phyloP scores from a whole-genome alignment of 2,797 vertebrate genomes.

The Sebastes miniatus region DNA sequence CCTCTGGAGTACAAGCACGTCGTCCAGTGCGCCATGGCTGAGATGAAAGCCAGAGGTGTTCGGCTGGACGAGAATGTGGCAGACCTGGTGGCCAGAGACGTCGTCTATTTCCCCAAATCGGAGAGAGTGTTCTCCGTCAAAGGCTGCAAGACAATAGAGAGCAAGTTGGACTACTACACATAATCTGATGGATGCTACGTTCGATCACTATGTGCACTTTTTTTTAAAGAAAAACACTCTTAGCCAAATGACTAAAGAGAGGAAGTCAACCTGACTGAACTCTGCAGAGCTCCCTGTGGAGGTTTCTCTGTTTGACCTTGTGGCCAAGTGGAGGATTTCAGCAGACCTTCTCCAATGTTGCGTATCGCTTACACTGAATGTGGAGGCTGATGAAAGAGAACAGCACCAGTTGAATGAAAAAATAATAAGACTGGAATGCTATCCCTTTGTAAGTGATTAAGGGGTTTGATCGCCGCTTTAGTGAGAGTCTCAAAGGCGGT shows the following conservation, averaged over 20 bases:
- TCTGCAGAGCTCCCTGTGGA: not conserved
- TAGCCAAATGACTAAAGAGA: constrained; percentile 32
- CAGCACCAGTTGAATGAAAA: not conserved
- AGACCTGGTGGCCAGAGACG: constrained; percentile 82
- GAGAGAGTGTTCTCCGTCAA: constrained; percentile 88
- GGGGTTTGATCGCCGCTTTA: not conserved
- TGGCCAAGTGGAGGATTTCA: constrained; percentile 4
- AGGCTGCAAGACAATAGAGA: constrained; percentile 93
- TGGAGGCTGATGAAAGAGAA: not conserved
- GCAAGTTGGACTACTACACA: constrained; percentile 86
- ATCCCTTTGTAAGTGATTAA: constrained; percentile 16
- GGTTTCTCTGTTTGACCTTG: constrained; percentile 17
- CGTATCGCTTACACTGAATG: constrained; percentile 35
- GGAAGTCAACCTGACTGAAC: constrained; percentile 17
- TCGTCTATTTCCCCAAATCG: constrained; percentile 88
- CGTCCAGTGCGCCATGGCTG: constrained; percentile 85
- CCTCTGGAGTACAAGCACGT: constrained; percentile 91
- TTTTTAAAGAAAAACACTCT: constrained; percentile 9
- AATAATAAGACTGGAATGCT: constrained; percentile 9
- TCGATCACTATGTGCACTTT: constrained; percentile 60
- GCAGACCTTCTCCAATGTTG: constrained; percentile 5
- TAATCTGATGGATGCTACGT: constrained; percentile 18
- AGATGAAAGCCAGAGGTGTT: constrained; percentile 78
- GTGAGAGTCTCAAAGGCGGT: not conserved
- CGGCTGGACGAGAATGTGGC: constrained; percentile 60